Percentiles rank a stretch among this genome's conserved stretches.
Evolutionary conservation across 2,888 invertebrate genomes (phyloP).

Genomic region (Drosophila fulvimacula): DNA sequence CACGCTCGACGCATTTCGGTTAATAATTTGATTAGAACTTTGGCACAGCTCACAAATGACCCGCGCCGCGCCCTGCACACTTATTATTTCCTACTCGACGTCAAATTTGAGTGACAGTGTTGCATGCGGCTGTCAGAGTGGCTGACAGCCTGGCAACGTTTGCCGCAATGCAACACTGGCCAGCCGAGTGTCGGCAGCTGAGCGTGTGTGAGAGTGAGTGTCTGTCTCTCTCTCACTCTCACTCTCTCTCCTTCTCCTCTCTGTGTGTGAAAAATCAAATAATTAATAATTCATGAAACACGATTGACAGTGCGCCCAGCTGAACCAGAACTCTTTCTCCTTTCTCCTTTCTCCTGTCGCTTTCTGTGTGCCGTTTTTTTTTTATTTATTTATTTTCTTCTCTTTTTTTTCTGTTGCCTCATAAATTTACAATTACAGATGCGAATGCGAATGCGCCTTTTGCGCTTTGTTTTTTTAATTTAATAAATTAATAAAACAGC

Average conservation of each 20-base stretch:
- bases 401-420: slow-evolving; percentile 34
- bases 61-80: neutral
- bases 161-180: slow-evolving; percentile 78
- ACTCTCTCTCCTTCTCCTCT: neutral
- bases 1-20: slow-evolving; percentile 54
- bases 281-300: slow-evolving; percentile 81
- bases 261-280: slow-evolving; percentile 72
- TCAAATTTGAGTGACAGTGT: slow-evolving; percentile 29
- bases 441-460: slow-evolving; percentile 44
- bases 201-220: slow-evolving; percentile 5
- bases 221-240: slow-evolving; percentile 13
- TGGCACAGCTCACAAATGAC: slow-evolving; percentile 1
- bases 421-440: slow-evolving; percentile 81
- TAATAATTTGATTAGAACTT: slow-evolving; percentile 74
- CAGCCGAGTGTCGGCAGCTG: slow-evolving; percentile 23
- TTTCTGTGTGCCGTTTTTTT: slow-evolving; percentile 1
- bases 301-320: slow-evolving; percentile 74
- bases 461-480: slow-evolving; percentile 61
- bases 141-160: slow-evolving; percentile 36
- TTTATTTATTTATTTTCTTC: slow-evolving; percentile 18
- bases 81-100: slow-evolving; percentile 2
- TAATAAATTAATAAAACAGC: slow-evolving; percentile 81
- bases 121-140: slow-evolving; percentile 60
- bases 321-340: slow-evolving; percentile 57
- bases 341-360: slow-evolving; percentile 7